A percentile compares a stretch with the other conserved stretches of the same genome.
Evolutionary conservation across 2,888 invertebrate genomes (phyloP).

Genomic region (Pollenia amentaria): DNA sequence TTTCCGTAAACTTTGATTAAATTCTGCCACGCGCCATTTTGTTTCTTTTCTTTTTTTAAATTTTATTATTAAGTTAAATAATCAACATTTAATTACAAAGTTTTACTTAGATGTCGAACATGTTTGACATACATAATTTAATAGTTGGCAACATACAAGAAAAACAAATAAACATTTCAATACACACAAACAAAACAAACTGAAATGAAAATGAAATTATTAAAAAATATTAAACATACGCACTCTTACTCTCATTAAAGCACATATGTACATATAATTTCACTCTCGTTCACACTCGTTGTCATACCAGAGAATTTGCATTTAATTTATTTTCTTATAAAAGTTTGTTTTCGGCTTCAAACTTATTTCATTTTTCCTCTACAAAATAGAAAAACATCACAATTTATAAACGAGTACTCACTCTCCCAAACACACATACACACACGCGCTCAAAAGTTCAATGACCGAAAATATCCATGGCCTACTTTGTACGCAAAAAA

Average conservation of each 20-base stretch:
- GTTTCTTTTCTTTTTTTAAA: background rate
- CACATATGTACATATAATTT: background rate
- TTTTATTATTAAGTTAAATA: too few relatives aligned
- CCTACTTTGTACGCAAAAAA: constrained; percentile 81
- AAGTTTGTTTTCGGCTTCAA: background rate
- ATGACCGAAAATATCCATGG: constrained; percentile 84
- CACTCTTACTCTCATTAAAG: constrained; percentile 55
- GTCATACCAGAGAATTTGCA: background rate
- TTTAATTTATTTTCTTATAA: background rate
- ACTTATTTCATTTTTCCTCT: constrained; percentile 18
- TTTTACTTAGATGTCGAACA: background rate
- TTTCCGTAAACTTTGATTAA: background rate
- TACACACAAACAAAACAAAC: background rate
- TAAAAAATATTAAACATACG: constrained; percentile 39
- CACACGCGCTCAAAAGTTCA: constrained; percentile 79
- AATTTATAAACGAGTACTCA: background rate
- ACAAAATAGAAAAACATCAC: constrained; percentile 3
- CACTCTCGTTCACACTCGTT: constrained; percentile 3
- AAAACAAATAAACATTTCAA: background rate
- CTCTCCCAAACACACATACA: background rate
- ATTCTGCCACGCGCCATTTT: background rate
- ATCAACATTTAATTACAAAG: background rate
- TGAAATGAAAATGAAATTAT: constrained; percentile 57
- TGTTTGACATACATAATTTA: background rate
- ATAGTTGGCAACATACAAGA: background rate